These are phyloP conservation scores for Cricetomys ansorgei DNA, from an alignment of 2,113 vertebrate genomes.

Conservation along the genomic window DNA sequence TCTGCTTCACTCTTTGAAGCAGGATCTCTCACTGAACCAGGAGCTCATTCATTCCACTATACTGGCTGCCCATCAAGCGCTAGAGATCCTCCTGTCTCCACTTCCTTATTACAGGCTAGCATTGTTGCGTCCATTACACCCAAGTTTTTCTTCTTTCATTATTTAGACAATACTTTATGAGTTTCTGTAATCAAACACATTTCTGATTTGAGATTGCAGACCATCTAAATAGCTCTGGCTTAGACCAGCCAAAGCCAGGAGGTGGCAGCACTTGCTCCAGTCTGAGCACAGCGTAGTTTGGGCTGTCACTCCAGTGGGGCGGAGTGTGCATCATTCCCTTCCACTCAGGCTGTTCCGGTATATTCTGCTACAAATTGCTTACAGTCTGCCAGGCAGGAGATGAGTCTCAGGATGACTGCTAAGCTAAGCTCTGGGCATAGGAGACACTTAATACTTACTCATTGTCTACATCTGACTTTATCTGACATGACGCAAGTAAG, in stretches of 20 bases:
- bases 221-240: background rate
- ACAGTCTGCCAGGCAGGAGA: slow-evolving; percentile 57
- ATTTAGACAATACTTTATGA: background rate
- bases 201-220: background rate
- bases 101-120: background rate
- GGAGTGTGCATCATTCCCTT: background rate
- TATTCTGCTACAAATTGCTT: slow-evolving; percentile 30
- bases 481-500: slow-evolving; percentile 57
- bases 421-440: slow-evolving; percentile 32
- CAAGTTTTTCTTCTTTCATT: background rate
- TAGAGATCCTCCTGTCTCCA: background rate
- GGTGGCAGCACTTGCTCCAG: slow-evolving; percentile 79
- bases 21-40: background rate
- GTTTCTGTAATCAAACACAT: background rate
- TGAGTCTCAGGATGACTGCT: slow-evolving; percentile 40
- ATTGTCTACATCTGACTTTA: slow-evolving; percentile 47
- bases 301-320: background rate
- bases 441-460: slow-evolving; percentile 39
- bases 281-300: background rate
- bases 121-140: too few relatives aligned
- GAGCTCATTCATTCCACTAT: background rate
- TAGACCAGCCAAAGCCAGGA: slow-evolving; percentile 71
- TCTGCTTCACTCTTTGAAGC: background rate
- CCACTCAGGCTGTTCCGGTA: slow-evolving; percentile 42
- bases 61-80: too few relatives aligned